These are phyloP conservation scores for Lepidochrysops patricia DNA, from an alignment of 2,888 invertebrate species.

Conservation along the genomic window DNA sequence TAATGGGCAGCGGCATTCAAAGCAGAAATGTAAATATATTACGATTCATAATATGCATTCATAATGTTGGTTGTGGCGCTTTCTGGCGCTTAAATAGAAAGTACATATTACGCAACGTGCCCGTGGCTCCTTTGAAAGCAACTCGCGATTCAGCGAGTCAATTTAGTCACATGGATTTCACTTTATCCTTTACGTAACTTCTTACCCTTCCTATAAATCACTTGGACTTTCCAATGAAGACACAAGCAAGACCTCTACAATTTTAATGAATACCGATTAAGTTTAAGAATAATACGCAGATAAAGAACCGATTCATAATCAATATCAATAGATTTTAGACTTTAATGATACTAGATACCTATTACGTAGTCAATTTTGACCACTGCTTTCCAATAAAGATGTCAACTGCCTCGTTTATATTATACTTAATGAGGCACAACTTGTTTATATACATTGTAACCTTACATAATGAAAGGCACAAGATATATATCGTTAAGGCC, in stretches of 20 bases:
- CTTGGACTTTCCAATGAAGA: background rate
- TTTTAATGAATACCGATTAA: background rate
- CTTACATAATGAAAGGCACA: background rate
- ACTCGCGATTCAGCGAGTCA: conserved; percentile 15
- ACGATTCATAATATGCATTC: background rate
- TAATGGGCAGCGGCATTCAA: too few species aligned
- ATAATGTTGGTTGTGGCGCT: background rate
- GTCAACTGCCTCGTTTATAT: background rate
- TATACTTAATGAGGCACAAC: background rate
- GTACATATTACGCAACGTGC: conserved; percentile 1
- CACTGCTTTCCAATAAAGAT: background rate
- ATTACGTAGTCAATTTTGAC: background rate
- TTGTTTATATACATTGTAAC: too few species aligned
- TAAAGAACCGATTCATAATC: conserved; percentile 1
- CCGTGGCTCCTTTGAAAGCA: conserved; percentile 10
- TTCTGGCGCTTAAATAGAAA: conserved; percentile 11
- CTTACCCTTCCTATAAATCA: conserved; percentile 19
- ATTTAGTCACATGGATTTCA: conserved; percentile 28
- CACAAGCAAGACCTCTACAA: background rate
- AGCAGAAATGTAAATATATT: background rate
- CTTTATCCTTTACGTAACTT: conserved; percentile 28
- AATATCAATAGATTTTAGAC: too few species aligned
- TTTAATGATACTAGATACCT: too few species aligned
- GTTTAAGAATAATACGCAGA: too few species aligned
- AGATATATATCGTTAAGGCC: background rate